phyloP scores from a whole-genome alignment of 2,797 vertebrate species.

The Zenarchopterus dispar region DNA sequence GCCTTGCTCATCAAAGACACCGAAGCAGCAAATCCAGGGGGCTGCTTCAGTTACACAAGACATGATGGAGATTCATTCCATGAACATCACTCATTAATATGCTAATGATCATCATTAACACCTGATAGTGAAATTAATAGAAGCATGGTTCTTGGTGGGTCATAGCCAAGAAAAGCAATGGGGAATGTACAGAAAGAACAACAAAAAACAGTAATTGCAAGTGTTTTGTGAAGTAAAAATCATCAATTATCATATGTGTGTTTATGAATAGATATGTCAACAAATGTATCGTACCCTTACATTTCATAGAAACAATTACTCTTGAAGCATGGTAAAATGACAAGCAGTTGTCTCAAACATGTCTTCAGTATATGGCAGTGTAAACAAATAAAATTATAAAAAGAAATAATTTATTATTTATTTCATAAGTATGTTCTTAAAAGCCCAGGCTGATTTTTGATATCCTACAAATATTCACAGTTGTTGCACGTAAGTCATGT shows the following conservation, averaged over 20 bases:
- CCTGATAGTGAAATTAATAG: conserved; percentile 70
- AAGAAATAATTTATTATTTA: too few relatives aligned
- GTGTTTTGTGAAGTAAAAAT: neutral
- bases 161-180: conserved; percentile 30
- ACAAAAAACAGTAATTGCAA: neutral
- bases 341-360: too few relatives aligned
- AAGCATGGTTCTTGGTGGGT: conserved; percentile 62
- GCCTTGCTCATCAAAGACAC: conserved; percentile 58
- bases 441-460: too few relatives aligned
- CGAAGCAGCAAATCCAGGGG: conserved; percentile 61
- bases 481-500: too few relatives aligned
- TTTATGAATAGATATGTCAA: neutral
- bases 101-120: conserved; percentile 73
- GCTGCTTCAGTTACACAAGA: conserved; percentile 55
- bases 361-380: too few relatives aligned
- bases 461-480: too few relatives aligned
- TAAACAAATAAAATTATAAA: too few relatives aligned
- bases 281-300: neutral
- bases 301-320: too few relatives aligned
- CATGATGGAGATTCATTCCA: conserved; percentile 68
- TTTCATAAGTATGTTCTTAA: too few relatives aligned
- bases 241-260: neutral
- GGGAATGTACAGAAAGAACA: neutral
- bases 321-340: too few relatives aligned
- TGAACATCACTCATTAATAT: conserved; percentile 78